Base-by-base conservation (phyloP, 2,888 invertebrate species). In the Craniophora ligustri region DNA sequence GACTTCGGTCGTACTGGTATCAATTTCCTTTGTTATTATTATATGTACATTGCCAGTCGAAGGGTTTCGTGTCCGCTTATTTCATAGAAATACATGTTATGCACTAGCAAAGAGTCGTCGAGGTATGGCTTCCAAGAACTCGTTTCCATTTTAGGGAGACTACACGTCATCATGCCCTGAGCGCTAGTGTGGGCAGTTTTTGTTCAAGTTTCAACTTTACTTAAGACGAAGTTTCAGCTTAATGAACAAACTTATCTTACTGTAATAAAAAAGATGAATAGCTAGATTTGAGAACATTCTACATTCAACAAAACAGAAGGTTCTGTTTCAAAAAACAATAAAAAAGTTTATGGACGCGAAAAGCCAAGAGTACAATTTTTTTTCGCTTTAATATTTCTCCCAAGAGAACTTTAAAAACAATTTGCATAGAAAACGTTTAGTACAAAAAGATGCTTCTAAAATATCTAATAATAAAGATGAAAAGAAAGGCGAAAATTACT, bases 111-210 rank as follows among this genome's bases (percentile, higher is more conserved):
- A 67, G 69, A 72, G 68, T 60, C 55, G 42, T 51, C 55, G 64
- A 64, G 67, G 67, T 48, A 62, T 70, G 67, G 46, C 61, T 72
- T 75, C 76, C 54, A 55, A 48, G 72, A 76, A 76, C 63, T 66
- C 50, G 56, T 67, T 72, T 45, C 81, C 81, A 68, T 79, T 80
- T 82, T 76, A 80, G 75, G 79, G 69, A 70, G 60, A 39, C 53
- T 60, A 67, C 67, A 60, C 75, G 76, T 79, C 79, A 81, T 77
- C 64, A 56, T 45, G 58, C 67, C 67, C 67, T 51, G 38, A 65
- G 58, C 48, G 56, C 67, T 54, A 59, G 54, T 58, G 53, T 53
- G 53, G 55, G 49, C 48, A 55, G 75, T 75, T 81, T 78, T 81
- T 77, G 54, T 51, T 51, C 31, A n/a, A n/a, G n/a, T n/a, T n/a